Evolutionary conservation across 2,797 vertebrate species (phyloP), one percentile per base, ranked within the genome.

Genomic region (Ctenopoma kingsleyae): DNA sequence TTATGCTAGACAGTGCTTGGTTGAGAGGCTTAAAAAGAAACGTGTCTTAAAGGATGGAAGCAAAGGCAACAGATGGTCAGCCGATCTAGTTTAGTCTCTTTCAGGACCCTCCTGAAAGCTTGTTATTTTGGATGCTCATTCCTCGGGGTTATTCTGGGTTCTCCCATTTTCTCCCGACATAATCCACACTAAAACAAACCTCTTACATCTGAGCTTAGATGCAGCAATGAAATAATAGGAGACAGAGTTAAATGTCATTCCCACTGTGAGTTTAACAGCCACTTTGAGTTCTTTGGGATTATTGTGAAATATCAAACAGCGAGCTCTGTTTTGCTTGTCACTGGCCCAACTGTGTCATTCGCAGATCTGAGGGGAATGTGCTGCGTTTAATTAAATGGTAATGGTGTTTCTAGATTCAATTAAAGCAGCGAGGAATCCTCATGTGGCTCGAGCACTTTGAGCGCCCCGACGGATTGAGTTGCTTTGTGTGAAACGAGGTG

Each of bases 11-110:
- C 86, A 74, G 71, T 88, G 83, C 88, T 83, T 82, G 80, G 52
- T 40, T 84, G 82, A 88, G 84, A 79, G 85, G 91, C 89, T 93
- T 92, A 92, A 20, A 51, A 58, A 58, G 82, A 58, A 76, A 80
- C 67, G 78, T 83, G 90, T 91, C 90, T 90, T 73, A 61, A 25
- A 38, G 60, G 51, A 36, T 40, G 74, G 65, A 67, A 11, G 49
- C 71, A 67, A 70, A 48, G 43, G 67, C 36, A 47, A 17, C 90
- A 93, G 90, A 92, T 90, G 91, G 89, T 71, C 84, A 52, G 46
- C 68, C 38, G 70, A 54, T 82, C 73, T 15, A 13, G 47, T 83
- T 81, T 75, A 54, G 78, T 67, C 61, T 57, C 53, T n/a, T n/a
- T n/a, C n/a, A n/a, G n/a, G n/a, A 5, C 49, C 63, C 53, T 75